Conservation (phyloP, 2,888 invertebrate species). For the Nemoura dubitans region DNA sequence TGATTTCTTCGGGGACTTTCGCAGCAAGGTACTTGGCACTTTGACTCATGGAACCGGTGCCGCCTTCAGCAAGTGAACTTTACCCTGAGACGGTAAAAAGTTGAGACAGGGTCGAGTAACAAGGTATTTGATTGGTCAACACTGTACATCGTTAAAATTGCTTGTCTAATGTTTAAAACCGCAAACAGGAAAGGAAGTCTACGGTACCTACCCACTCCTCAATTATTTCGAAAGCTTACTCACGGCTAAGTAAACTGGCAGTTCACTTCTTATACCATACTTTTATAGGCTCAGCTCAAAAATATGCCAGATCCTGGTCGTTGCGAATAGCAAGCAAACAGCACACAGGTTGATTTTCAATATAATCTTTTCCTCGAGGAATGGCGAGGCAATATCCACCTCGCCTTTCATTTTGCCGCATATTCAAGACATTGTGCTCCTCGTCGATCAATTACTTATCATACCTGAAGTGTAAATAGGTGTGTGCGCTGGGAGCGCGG, state of each 20-base stretch:
- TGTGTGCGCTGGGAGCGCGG: neutral
- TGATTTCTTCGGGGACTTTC: too few relatives aligned
- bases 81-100: neutral
- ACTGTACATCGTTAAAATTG: neutral
- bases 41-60: too few relatives aligned
- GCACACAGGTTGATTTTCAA: neutral
- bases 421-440: neutral
- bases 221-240: neutral
- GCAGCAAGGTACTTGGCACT: too few relatives aligned
- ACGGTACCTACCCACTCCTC: neutral
- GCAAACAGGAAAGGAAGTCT: neutral
- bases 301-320: neutral
- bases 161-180: neutral
- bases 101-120: neutral
- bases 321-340: neutral
- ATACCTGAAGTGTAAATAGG: neutral
- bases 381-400: neutral
- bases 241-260: neutral
- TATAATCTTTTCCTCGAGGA: neutral
- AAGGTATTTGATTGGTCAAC: neutral
- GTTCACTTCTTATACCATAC: neutral
- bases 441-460: neutral
- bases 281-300: neutral
- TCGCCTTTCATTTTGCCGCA: neutral
- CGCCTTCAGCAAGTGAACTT: too few relatives aligned